These are phyloP conservation scores for Oryzias woworae DNA, from an alignment of 2,113 vertebrate genomes.

Conservation along the genomic window DNA sequence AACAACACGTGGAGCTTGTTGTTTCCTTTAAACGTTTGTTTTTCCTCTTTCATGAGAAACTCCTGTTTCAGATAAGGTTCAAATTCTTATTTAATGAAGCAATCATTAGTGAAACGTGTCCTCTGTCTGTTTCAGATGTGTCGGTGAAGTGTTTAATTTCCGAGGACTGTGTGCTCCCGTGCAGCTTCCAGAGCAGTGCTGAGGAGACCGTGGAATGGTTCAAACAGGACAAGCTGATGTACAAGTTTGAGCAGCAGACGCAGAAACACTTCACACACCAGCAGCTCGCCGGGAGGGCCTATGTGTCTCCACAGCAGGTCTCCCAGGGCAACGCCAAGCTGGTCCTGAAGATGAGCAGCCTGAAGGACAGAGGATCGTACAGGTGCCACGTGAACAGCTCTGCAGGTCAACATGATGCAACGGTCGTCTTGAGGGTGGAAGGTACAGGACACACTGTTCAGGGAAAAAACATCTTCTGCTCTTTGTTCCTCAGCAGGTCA, in stretches of 20 bases:
- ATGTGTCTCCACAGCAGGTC: constrained; percentile 48
- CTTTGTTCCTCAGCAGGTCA: background rate
- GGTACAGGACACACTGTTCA: constrained; percentile 52
- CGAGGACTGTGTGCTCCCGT: constrained; percentile 78
- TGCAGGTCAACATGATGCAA: constrained; percentile 5
- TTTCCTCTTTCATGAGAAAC: too few species aligned
- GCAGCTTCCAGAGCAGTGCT: constrained; percentile 64
- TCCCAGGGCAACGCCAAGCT: constrained; percentile 79
- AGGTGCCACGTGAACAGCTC: constrained; percentile 70
- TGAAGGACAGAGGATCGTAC: constrained; percentile 76
- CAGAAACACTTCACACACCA: constrained; percentile 2
- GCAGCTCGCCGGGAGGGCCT: constrained; percentile 46
- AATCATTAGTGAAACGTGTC: too few species aligned
- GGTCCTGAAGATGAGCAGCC: constrained; percentile 49
- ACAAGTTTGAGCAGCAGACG: constrained; percentile 53
- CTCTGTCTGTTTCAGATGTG: constrained; percentile 57
- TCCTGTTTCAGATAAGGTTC: too few species aligned
- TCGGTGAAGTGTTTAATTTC: constrained; percentile 68
- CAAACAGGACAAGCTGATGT: constrained; percentile 55
- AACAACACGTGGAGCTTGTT: too few species aligned
- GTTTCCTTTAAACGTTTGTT: too few species aligned
- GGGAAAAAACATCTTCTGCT: background rate
- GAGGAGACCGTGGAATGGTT: constrained; percentile 77
- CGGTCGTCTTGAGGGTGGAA: constrained; percentile 66
- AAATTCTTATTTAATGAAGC: too few species aligned